These are phyloP conservation scores for Heliconius cydno DNA, from an alignment of 2,888 invertebrate genomes.

Conservation along the genomic window DNA sequence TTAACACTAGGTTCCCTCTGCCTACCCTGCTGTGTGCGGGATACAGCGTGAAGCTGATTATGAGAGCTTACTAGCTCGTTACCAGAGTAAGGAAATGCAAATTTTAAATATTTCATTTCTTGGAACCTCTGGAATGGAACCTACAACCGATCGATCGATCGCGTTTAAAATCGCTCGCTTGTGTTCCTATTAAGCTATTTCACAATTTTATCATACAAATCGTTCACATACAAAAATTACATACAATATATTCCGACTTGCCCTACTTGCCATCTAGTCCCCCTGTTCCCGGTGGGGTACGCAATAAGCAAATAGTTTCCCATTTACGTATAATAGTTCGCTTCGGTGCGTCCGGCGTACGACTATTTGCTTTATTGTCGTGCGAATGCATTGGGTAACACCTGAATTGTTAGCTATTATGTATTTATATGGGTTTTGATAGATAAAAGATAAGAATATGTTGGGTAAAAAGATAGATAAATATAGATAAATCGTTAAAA, in stretches of 20 bases:
- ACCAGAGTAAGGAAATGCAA: not conserved
- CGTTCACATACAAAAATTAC: not conserved
- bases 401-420: conserved; percentile 21
- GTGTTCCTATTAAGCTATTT: not conserved
- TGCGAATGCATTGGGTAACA: conserved; percentile 57
- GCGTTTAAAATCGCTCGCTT: not conserved
- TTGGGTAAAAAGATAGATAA: not conserved
- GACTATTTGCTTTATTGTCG: conserved; percentile 68
- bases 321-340: conserved; percentile 77
- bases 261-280: conserved; percentile 14
- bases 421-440: not conserved
- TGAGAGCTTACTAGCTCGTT: too few species aligned
- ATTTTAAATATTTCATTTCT: not conserved
- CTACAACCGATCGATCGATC: not conserved
- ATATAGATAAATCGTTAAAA: too few species aligned
- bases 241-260: conserved; percentile 5
- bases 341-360: conserved; percentile 67
- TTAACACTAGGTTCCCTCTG: too few species aligned
- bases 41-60: too few species aligned
- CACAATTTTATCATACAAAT: not conserved
- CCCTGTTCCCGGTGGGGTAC: conserved; percentile 55
- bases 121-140: not conserved
- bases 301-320: conserved; percentile 73
- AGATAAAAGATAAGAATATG: not conserved
- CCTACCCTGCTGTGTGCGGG: too few species aligned